A percentile compares a stretch with the other conserved stretches of the same genome.
Conservation (phyloP, 2,888 invertebrate species). For the Gryllus longicercus region DNA sequence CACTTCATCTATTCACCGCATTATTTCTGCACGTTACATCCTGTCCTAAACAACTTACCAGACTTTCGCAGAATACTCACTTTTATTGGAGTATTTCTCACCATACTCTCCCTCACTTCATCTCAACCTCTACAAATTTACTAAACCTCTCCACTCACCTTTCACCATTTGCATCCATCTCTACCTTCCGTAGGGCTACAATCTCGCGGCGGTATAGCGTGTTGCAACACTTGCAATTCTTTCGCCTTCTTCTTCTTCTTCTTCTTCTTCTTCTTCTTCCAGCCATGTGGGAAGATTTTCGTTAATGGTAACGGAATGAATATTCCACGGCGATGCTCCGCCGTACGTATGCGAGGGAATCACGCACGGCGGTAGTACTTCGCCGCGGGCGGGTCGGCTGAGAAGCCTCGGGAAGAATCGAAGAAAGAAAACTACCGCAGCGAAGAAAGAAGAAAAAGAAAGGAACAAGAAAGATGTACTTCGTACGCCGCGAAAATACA, state of each 20-base stretch:
- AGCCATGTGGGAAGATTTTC: not conserved
- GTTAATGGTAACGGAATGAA: not conserved
- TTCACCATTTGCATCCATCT: too few relatives aligned
- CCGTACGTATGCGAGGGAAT: not conserved
- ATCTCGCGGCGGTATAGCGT: not conserved
- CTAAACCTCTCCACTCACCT: too few relatives aligned
- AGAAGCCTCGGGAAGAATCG: not conserved
- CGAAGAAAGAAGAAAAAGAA: not conserved
- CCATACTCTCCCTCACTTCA: too few relatives aligned
- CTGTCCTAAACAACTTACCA: too few relatives aligned
- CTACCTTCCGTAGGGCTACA: too few relatives aligned
- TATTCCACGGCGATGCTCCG: not conserved
- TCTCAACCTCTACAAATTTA: too few relatives aligned
- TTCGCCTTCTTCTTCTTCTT: not conserved
- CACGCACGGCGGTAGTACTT: not conserved
- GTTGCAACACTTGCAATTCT: not conserved
- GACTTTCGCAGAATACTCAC: too few relatives aligned
- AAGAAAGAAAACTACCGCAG: not conserved
- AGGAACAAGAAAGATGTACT: not conserved
- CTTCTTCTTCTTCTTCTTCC: not conserved
- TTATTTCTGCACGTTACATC: too few relatives aligned
- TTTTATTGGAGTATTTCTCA: too few relatives aligned
- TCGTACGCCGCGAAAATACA: conserved; percentile 1
- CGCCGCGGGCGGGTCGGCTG: not conserved
- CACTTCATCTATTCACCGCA: too few relatives aligned